phyloP scores from a whole-genome alignment of 2,113 vertebrate genomes.

The Glareola pratincola region DNA sequence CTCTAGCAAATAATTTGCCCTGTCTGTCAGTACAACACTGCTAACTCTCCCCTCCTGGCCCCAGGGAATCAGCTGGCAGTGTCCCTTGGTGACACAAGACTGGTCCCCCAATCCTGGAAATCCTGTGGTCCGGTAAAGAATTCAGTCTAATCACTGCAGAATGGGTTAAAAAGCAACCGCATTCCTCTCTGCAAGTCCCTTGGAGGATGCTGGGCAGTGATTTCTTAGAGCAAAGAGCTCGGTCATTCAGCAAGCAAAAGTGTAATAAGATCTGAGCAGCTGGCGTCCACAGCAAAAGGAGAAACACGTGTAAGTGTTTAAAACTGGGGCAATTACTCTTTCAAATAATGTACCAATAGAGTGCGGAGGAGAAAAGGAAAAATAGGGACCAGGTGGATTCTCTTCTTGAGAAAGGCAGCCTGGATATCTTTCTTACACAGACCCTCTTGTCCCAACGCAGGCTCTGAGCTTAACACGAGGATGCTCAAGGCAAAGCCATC shows the following conservation, averaged over 20 bases:
- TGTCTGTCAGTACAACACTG: not conserved
- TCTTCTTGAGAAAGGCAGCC: not conserved
- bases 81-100: not conserved
- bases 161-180: not conserved
- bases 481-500: not conserved
- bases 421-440: constrained; percentile 1
- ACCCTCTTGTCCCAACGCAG: not conserved
- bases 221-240: not conserved
- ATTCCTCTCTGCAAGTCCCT: not conserved
- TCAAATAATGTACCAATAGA: not conserved
- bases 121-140: not conserved
- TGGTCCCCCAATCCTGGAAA: not conserved
- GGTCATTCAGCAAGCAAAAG: not conserved
- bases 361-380: not conserved
- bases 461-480: not conserved
- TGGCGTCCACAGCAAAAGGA: not conserved
- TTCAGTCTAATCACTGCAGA: not conserved
- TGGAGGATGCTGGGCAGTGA: not conserved
- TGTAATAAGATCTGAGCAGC: not conserved
- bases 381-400: not conserved
- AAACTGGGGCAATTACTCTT: not conserved
- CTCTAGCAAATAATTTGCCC: not conserved
- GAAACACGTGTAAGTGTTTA: not conserved
- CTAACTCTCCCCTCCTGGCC: not conserved
- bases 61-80: not conserved